Evolutionary conservation across 1,140 invertebrate species (phyloP).

Genomic region (Wiebesia pumilae): DNA sequence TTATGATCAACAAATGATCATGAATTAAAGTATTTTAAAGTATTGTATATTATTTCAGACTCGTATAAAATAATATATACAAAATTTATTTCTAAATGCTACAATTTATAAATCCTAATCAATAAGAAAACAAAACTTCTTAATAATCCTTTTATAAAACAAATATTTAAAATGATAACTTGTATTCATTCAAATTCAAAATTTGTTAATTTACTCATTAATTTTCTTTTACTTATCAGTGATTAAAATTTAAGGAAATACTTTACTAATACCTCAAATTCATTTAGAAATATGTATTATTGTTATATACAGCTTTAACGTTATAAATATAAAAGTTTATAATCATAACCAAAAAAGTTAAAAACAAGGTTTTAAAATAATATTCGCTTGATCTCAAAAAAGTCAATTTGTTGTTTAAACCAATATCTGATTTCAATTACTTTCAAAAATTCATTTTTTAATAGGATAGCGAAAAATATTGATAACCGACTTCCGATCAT

Average conservation of each 20-base stretch:
- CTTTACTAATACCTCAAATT: background rate
- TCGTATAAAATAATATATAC: background rate
- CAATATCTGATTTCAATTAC: slow-evolving; percentile 15
- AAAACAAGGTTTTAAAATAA: slow-evolving; percentile 15
- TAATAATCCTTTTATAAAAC: no score
- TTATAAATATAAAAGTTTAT: slow-evolving; percentile 24
- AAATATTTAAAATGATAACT: no score
- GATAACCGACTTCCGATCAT: slow-evolving; percentile 24
- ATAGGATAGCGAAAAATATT: slow-evolving; percentile 20
- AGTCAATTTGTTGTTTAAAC: slow-evolving; percentile 22
- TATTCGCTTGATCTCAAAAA: slow-evolving; percentile 27
- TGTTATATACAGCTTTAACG: slow-evolving; percentile 24
- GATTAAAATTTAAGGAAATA: background rate
- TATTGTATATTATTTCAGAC: background rate
- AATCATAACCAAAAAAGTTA: background rate
- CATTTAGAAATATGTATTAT: slow-evolving; percentile 15
- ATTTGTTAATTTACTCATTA: no score
- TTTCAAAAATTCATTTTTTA: slow-evolving; percentile 32
- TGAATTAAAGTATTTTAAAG: background rate
- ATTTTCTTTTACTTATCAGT: background rate
- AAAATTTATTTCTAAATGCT: background rate
- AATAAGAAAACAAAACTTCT: background rate
- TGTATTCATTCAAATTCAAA: no score
- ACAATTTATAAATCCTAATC: background rate
- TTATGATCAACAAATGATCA: no score